phyloP scores from a whole-genome alignment of 2,113 vertebrate species.

The Hippocampus barbouri region DNA sequence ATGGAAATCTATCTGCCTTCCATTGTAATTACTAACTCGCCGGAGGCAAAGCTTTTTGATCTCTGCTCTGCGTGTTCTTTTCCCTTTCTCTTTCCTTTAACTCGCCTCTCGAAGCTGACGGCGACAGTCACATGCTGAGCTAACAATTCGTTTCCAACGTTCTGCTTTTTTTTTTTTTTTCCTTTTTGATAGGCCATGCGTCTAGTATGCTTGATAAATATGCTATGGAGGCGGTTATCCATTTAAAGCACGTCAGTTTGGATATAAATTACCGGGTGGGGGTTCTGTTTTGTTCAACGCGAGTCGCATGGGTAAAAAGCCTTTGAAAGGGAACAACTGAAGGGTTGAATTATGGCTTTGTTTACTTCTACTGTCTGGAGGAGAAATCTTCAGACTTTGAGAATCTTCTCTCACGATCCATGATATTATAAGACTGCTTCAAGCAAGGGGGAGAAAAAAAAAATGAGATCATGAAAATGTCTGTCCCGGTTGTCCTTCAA shows the following conservation, averaged over 20 bases:
- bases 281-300: slow-evolving; percentile 18
- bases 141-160: slow-evolving; percentile 55
- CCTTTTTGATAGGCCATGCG: slow-evolving; percentile 17
- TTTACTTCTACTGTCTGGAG: slow-evolving; percentile 29
- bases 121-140: slow-evolving; percentile 59
- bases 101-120: slow-evolving; percentile 48
- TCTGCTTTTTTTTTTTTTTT: slow-evolving; percentile 9
- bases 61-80: slow-evolving; percentile 56
- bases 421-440: slow-evolving; percentile 32
- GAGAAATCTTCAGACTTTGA: slow-evolving; percentile 27
- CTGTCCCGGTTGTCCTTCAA: slow-evolving; percentile 23
- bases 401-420: slow-evolving; percentile 25
- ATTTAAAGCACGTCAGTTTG: slow-evolving; percentile 3
- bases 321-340: slow-evolving; percentile 19
- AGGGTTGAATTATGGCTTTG: slow-evolving; percentile 22
- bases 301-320: slow-evolving; percentile 20
- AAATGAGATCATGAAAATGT: slow-evolving; percentile 38
- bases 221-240: slow-evolving; percentile 24
- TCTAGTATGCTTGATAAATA: slow-evolving; percentile 45
- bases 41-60: slow-evolving; percentile 66
- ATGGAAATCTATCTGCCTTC: slow-evolving; percentile 63
- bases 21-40: slow-evolving; percentile 68
- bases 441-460: slow-evolving; percentile 35
- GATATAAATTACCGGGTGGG: background rate
- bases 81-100: slow-evolving; percentile 50